phyloP scores from a whole-genome alignment of 2,888 invertebrate genomes.

The Nudaria mundana region DNA sequence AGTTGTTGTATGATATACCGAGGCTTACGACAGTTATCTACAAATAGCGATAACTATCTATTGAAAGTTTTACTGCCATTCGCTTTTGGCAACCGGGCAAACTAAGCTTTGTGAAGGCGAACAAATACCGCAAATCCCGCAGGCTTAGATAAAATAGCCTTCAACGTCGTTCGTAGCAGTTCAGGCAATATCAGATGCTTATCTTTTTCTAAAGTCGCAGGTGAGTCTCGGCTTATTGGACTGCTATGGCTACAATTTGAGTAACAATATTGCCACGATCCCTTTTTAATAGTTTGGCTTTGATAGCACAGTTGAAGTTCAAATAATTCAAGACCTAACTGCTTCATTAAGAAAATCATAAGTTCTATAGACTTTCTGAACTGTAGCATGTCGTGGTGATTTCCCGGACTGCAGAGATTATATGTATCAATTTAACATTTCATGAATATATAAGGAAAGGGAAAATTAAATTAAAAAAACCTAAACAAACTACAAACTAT shows the following conservation, averaged over 20 bases:
- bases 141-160: constrained; percentile 34
- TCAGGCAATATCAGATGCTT: constrained; percentile 31
- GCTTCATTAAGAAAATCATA: too few relatives aligned
- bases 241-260: background rate
- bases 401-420: too few relatives aligned
- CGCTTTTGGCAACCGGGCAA: constrained; percentile 33
- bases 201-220: constrained; percentile 19
- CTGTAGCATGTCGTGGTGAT: too few relatives aligned
- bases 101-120: constrained; percentile 24
- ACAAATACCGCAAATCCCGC: constrained; percentile 32
- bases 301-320: too few relatives aligned
- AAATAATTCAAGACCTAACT: too few relatives aligned
- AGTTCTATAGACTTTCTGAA: too few relatives aligned
- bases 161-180: constrained; percentile 30
- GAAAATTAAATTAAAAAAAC: too few relatives aligned
- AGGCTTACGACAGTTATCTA: constrained; percentile 3
- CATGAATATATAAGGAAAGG: too few relatives aligned
- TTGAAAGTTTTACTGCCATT: constrained; percentile 23
- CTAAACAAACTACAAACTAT: too few relatives aligned
- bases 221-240: constrained; percentile 10
- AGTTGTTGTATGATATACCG: too few relatives aligned
- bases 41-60: constrained; percentile 21
- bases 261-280: background rate
- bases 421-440: too few relatives aligned
- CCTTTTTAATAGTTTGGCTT: background rate